Evolutionary conservation across 2,888 invertebrate species (phyloP), one percentile per base, ranked within the genome.

Genomic region (Cantharis flavilabris): DNA sequence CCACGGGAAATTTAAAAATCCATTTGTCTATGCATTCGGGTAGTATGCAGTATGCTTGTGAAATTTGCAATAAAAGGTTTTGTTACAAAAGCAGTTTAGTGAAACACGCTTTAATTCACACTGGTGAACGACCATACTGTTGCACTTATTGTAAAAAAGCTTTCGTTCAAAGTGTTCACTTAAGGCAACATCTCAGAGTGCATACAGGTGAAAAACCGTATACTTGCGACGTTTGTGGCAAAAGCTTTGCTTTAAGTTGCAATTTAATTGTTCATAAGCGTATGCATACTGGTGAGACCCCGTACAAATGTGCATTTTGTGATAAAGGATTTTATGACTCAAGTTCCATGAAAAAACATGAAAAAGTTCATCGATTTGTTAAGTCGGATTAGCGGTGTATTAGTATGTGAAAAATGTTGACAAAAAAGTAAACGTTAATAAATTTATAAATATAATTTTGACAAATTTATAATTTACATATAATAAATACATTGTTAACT

Each of bases 31-130:
- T 73, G 14, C 78, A 80, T 64, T 73, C 76, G 3, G 79, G 78
- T 10, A 77, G 76, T 71, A 76, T 69, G 63, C 75, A 76, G n/a
- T 76, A 79, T 16, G 64, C 76, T 18, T 81, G 80, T 71, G 73
- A 76, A 26, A 73, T 76, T 7, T 80, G 81, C 70, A 72, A 73
- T 16, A 80, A 79, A 80, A 72, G 77, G 76, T 75, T 69, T 69
- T 18, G n/a, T 64, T 74, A 70, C 63, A 65, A 70, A 49, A 82
- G 85, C 62, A 83, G 83, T 23, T 82, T 86, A 18, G 83, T 85
- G 14, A 83, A 83, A 62, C 87, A 87, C 74, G 82, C 84, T 76
- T 75, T 85, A 20, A 85, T 83, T 3, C 87, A 87, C 74, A 86
- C 84, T 1, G 85, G 86, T 0, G 83, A 84, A 63, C 85, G 85